Base-by-base conservation (phyloP, 2,888 invertebrate genomes). In the Tholera decimalis region DNA sequence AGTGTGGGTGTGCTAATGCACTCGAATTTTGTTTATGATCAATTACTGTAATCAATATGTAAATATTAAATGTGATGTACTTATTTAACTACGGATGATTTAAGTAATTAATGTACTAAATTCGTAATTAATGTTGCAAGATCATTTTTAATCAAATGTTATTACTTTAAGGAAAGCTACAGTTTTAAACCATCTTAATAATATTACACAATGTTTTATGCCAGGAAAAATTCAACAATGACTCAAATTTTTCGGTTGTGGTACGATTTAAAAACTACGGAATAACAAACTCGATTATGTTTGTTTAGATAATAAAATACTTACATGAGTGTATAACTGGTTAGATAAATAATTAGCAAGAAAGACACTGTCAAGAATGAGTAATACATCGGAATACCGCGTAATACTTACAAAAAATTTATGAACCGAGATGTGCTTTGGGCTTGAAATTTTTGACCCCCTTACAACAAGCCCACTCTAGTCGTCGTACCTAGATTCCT, bases 1-100 rank as follows among this genome's bases (percentile, higher is more conserved):
- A 79, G 64, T 77, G 67, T 82, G 79, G 76, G 73, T 71, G 80
- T 71, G 64, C 55, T 81, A 69, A 75, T 82, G 79, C 69, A 69
- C 54, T 69, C 61, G 69, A 76, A 71, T 65, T 67, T 39, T 59
- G 53, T 79, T 65, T 82, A 71, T 79, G 68, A 71, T 63, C 65
- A 63, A 79, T 82, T 51, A 58, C 55, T 68, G 66, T 82, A 69
- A 79, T 82, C 64, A 55, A 71, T 75, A 65, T 68, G 58, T 65
- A 71, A 79, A 58, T 80, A 66, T 66, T 58, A 55, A 63, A 55
- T 58, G 24, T 33, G 11, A 37, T 35, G 13, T 51, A 55, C 24
- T 76, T 53, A 53, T 13, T 8, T 50, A 46, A 11, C 30, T n/a
- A 37, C 15, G 39, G 11, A 50, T 35, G 6, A 26, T 54, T 15